Percentiles rank a stretch among this genome's conserved stretches.
phyloP scores from a whole-genome alignment of 2,888 invertebrate genomes.

The Lepetodrilus schrolli region DNA sequence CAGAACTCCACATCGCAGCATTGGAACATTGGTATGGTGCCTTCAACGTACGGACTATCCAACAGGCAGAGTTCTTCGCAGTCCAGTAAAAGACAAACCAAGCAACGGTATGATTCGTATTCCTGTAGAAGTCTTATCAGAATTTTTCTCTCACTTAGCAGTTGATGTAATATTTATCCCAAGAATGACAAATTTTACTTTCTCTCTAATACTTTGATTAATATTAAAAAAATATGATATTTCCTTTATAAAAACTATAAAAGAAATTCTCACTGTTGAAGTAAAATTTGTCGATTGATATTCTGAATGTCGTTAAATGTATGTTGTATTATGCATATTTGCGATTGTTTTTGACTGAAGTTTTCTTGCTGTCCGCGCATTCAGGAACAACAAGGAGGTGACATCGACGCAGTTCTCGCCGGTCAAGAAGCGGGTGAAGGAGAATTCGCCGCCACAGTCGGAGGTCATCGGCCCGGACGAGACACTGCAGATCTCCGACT shows the following conservation, averaged over 20 bases:
- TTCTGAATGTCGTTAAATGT: too few relatives aligned
- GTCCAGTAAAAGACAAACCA: slow-evolving; percentile 64
- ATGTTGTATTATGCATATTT: too few relatives aligned
- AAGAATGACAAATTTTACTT: too few relatives aligned
- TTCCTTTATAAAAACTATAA: too few relatives aligned
- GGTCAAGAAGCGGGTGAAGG: slow-evolving; percentile 96
- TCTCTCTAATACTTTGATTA: too few relatives aligned
- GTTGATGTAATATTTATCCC: too few relatives aligned
- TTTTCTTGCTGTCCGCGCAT: slow-evolving; percentile 70
- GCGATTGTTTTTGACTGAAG: background rate
- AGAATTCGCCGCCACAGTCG: slow-evolving; percentile 87
- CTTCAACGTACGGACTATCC: slow-evolving; percentile 59
- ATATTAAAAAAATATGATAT: too few relatives aligned
- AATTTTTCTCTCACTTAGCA: too few relatives aligned
- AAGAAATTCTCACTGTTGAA: too few relatives aligned
- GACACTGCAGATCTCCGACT: slow-evolving; percentile 41
- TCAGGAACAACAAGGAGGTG: slow-evolving; percentile 73
- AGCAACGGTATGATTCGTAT: slow-evolving; percentile 69
- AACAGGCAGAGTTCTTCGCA: slow-evolving; percentile 53
- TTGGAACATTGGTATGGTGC: slow-evolving; percentile 71
- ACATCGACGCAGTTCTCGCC: slow-evolving; percentile 88
- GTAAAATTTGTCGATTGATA: background rate
- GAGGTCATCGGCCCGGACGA: slow-evolving; percentile 41
- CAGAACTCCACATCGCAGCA: slow-evolving; percentile 65
- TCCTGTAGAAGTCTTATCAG: too few relatives aligned